A percentile compares a stretch with the other conserved stretches of the same genome.
Evolutionary conservation across 2,113 vertebrate genomes (phyloP).

Genomic region (Colius striatus): DNA sequence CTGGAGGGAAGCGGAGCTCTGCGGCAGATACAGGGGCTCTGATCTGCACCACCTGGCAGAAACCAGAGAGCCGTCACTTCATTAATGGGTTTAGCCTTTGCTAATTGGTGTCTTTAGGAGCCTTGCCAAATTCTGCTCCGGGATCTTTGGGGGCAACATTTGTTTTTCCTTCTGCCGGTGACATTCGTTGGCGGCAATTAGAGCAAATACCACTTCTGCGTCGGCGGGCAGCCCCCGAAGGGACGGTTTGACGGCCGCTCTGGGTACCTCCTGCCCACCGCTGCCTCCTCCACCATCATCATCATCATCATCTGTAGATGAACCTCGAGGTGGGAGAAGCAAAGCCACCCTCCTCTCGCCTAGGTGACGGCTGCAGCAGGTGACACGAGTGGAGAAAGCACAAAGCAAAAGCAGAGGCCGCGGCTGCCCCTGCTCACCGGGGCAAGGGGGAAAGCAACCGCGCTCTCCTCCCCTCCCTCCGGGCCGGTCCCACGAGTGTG

Average conservation of each 20-base stretch:
- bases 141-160: conserved; percentile 35
- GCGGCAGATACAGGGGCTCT: conserved; percentile 59
- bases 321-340: background rate
- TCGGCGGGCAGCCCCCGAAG: background rate
- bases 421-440: background rate
- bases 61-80: conserved; percentile 71
- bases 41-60: conserved; percentile 77
- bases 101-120: conserved; percentile 77
- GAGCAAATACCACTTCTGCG: background rate
- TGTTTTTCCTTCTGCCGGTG: conserved; percentile 50
- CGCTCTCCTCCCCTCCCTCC: no score
- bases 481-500: no score
- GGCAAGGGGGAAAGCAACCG: background rate
- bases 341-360: no score
- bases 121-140: conserved; percentile 54
- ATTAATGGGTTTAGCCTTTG: conserved; percentile 76
- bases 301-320: background rate
- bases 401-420: background rate
- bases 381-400: background rate
- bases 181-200: conserved; percentile 39
- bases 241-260: background rate
- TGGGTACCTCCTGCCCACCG: background rate
- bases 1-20: conserved; percentile 49
- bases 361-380: background rate
- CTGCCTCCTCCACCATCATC: background rate